Conservation (phyloP, 2,113 vertebrate species). For the Psilopogon haemacephalus region DNA sequence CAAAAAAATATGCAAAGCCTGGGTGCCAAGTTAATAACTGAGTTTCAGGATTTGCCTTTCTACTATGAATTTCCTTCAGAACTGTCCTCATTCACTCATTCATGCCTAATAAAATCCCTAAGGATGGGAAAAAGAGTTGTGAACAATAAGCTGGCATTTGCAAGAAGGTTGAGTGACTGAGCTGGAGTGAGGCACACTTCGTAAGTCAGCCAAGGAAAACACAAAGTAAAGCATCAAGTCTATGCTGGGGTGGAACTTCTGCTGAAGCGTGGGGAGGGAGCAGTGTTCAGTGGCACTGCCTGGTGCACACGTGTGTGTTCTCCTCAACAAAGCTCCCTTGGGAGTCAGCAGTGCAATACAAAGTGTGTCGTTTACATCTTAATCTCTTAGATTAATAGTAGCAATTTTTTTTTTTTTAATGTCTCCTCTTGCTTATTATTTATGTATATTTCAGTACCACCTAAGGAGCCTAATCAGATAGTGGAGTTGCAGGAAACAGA, state of each 20-base stretch:
- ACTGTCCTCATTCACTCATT: not conserved
- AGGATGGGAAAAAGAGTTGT: not conserved
- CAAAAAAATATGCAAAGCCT: not conserved
- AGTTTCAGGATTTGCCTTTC: not conserved
- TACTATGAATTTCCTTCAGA: not conserved
- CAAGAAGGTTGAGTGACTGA: not conserved
- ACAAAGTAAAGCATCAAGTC: not conserved
- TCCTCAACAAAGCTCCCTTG: not conserved
- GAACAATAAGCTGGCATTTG: conserved; percentile 30
- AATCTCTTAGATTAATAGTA: conserved; percentile 62
- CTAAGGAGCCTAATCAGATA: conserved; percentile 53
- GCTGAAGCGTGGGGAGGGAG: not conserved
- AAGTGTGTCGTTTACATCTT: conserved; percentile 38
- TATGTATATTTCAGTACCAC: conserved; percentile 58
- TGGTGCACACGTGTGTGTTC: not conserved
- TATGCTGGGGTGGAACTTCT: not conserved
- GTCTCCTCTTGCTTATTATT: conserved; percentile 53
- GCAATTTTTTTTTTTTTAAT: conserved; percentile 49
- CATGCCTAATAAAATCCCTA: not conserved
- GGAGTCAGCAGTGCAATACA: not conserved
- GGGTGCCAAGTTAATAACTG: not conserved
- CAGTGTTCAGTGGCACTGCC: not conserved
- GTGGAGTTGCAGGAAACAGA: not conserved
- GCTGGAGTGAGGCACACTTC: not conserved
- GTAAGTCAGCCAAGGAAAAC: not conserved